These are phyloP conservation scores for Coelopa frigida DNA, from an alignment of 1,140 invertebrate species.

Conservation along the genomic window DNA sequence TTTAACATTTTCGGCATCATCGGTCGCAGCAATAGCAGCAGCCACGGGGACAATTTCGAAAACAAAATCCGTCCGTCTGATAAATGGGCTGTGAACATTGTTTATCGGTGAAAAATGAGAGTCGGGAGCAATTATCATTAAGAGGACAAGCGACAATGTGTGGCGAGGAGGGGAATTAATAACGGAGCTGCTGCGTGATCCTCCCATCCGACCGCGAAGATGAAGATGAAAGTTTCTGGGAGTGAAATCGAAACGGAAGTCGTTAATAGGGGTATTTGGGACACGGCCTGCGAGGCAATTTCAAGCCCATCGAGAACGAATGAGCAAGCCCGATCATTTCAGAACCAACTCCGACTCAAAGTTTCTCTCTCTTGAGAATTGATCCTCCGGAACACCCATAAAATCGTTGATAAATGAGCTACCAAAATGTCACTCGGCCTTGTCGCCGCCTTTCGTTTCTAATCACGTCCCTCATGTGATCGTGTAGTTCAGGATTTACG, in stretches of 20 bases:
- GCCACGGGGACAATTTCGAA: no score
- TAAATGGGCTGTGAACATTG: neutral
- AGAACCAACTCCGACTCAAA: no score
- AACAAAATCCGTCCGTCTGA: neutral
- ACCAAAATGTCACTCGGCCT: neutral
- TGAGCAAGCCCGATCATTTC: no score
- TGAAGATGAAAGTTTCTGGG: no score
- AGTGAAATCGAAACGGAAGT: no score
- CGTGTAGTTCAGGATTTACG: no score
- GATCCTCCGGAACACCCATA: slow-evolving; percentile 27
- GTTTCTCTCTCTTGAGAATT: neutral
- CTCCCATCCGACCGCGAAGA: no score
- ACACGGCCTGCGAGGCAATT: no score
- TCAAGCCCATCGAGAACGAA: no score
- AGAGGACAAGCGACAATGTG: slow-evolving; percentile 6
- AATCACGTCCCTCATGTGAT: no score
- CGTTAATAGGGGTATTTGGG: no score
- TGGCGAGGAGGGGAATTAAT: neutral
- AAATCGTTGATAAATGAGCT: slow-evolving; percentile 41
- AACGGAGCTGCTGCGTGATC: neutral
- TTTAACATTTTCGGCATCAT: no score
- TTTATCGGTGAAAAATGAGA: slow-evolving; percentile 9
- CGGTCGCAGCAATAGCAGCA: neutral
- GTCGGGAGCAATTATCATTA: slow-evolving; percentile 9
- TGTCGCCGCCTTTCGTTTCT: neutral